These are phyloP conservation scores for Apocrypta bakeri DNA, from an alignment of 1,140 invertebrate species.

Conservation along the genomic window DNA sequence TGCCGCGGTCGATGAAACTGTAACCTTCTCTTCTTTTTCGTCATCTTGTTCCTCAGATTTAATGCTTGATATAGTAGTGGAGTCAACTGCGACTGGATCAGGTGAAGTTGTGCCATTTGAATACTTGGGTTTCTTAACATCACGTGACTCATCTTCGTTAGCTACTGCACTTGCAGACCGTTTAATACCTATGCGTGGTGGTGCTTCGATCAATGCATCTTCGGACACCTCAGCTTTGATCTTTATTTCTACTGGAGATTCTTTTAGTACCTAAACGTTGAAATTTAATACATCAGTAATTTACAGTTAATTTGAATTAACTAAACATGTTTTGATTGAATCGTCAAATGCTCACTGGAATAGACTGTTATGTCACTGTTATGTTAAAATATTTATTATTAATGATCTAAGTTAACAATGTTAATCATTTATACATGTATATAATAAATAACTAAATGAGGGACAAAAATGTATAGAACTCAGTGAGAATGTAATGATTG, in stretches of 20 bases:
- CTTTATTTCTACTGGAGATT: slow-evolving; percentile 67
- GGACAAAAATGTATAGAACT: no score
- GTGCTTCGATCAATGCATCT: slow-evolving; percentile 67
- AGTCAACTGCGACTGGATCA: slow-evolving; percentile 67
- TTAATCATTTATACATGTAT: no score
- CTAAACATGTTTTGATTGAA: background rate
- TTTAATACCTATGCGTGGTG: slow-evolving; percentile 66
- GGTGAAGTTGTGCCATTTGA: slow-evolving; percentile 74
- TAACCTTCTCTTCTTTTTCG: slow-evolving; percentile 71
- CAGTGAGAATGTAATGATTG: no score
- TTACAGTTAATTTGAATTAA: background rate
- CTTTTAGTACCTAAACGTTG: slow-evolving; percentile 67
- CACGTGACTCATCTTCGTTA: slow-evolving; percentile 68
- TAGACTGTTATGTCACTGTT: background rate
- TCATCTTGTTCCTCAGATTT: slow-evolving; percentile 73
- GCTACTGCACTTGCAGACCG: slow-evolving; percentile 66
- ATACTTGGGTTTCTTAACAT: slow-evolving; percentile 74
- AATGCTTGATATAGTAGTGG: slow-evolving; percentile 68
- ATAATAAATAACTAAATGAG: no score
- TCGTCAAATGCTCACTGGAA: background rate
- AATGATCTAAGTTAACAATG: background rate
- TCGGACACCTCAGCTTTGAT: slow-evolving; percentile 65
- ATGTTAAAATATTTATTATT: background rate
- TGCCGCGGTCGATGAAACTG: slow-evolving; percentile 82
- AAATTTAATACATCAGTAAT: background rate